These are phyloP conservation scores for Hassar affinis DNA, from an alignment of 2,113 vertebrate species.

Conservation along the genomic window DNA sequence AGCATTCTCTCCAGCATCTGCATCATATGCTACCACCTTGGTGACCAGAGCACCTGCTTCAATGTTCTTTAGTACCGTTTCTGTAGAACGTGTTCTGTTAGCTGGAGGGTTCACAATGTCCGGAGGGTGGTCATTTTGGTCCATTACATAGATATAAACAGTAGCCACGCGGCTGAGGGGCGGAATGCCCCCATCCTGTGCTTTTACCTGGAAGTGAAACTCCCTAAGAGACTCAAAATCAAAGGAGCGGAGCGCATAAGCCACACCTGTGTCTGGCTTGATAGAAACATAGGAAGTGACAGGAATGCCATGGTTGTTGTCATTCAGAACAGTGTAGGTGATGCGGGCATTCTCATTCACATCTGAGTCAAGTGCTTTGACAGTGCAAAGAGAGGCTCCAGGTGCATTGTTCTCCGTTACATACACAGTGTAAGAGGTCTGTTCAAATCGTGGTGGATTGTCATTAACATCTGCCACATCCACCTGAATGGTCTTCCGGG, in stretches of 20 bases:
- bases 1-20: constrained; percentile 92
- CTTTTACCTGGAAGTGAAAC: constrained; percentile 91
- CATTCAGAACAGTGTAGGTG: constrained; percentile 87
- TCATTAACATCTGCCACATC: constrained; percentile 93
- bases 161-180: constrained; percentile 88
- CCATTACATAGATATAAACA: constrained; percentile 87
- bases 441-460: constrained; percentile 87
- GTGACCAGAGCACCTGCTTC: constrained; percentile 88
- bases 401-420: constrained; percentile 88
- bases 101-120: constrained; percentile 87
- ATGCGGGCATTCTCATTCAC: constrained; percentile 87
- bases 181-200: constrained; percentile 88
- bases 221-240: constrained; percentile 93
- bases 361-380: constrained; percentile 88
- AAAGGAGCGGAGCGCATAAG: constrained; percentile 90
- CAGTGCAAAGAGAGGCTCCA: constrained; percentile 83
- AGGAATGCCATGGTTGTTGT: constrained; percentile 91
- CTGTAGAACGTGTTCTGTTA: constrained; percentile 84
- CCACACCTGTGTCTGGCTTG: constrained; percentile 84
- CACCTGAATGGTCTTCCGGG: constrained; percentile 85
- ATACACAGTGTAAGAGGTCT: constrained; percentile 88
- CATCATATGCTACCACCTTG: constrained; percentile 95
- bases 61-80: constrained; percentile 86
- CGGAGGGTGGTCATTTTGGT: constrained; percentile 91
- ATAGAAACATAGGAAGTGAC: constrained; percentile 90